Conservation (phyloP, 2,888 invertebrate genomes). For the Pimpla rufipes region DNA sequence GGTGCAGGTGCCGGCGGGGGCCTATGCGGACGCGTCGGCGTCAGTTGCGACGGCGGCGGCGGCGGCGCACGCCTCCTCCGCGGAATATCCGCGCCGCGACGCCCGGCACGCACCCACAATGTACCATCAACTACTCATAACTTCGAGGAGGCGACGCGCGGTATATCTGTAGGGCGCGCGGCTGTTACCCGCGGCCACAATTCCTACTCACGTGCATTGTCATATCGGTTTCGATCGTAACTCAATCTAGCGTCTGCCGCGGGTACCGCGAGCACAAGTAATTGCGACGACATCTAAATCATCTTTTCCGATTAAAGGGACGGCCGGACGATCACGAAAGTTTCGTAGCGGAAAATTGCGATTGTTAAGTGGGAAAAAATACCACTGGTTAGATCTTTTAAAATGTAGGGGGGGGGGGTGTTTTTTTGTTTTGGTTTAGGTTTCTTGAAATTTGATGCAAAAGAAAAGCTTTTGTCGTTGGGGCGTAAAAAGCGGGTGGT, state of each 20-base stretch:
- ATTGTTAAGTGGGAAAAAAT: too few species aligned
- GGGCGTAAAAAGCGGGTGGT: too few species aligned
- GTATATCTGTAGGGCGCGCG: conserved; percentile 7
- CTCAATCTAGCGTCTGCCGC: neutral
- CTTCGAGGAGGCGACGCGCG: neutral
- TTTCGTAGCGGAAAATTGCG: too few species aligned
- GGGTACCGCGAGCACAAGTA: neutral
- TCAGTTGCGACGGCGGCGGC: conserved; percentile 67
- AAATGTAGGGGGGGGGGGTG: too few species aligned
- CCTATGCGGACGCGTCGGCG: conserved; percentile 71
- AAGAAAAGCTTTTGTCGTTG: too few species aligned
- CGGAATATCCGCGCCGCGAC: conserved; percentile 61
- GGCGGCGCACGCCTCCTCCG: conserved; percentile 70
- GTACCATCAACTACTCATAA: conserved; percentile 30
- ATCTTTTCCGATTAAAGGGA: neutral
- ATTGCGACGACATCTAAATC: neutral
- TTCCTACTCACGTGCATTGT: conserved; percentile 19
- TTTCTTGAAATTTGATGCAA: too few species aligned
- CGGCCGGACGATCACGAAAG: too few species aligned
- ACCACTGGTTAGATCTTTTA: too few species aligned
- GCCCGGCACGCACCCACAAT: conserved; percentile 52
- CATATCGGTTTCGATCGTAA: conserved; percentile 29
- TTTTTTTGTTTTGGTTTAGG: too few species aligned
- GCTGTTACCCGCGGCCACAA: conserved; percentile 20
- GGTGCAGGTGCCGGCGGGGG: conserved; percentile 64